Evolutionary conservation across 1,140 invertebrate genomes (phyloP), one percentile per base, ranked within the genome.

Genomic region (Drosophila murphyi): DNA sequence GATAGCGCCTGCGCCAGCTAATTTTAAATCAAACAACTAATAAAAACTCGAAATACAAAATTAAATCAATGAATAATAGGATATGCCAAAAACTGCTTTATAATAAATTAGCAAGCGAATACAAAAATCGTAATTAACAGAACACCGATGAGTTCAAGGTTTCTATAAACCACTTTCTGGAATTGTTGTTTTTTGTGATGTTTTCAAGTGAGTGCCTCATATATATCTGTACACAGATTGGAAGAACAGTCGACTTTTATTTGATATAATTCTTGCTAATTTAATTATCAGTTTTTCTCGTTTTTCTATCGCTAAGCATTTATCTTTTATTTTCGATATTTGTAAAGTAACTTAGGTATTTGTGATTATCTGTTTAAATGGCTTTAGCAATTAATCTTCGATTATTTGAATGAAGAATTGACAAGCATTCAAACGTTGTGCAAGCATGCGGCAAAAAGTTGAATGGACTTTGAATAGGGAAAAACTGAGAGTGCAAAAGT

Each of bases 61-160:
- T 71, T 62, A 69, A 76, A 73, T 31, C 55, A 77, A 74, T 63
- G 57, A 60, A 55, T 47, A 47, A 51, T 20, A 20, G 52, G 50
- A 29, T 35, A n/a, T 41, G 47, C 34, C 70, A 61, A 80, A 73
- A 88, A 80, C 76, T 73, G 77, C 70, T 88, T 83, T 45, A 71
- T 82, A 87, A 79, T 87, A 76, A 87, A 87, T 87, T 87, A 76
- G 71, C 64, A 55, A 55, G 35, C 51, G 72, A 52, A 72, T 89
- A 87, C 80, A 82, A 80, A 86, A 82, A n/a, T 47, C 57, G 50
- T 65, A 89, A 87, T 87, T 88, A 87, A 80, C 52, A 48, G 67
- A 83, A 32, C 51, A 50, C 57, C 43, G 59, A 4, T 37, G 85
- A 72, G 83, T 88, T 88, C 85, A 88, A 88, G 83, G 83, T 75